Evolutionary conservation across 2,888 invertebrate species (phyloP), one percentile per base, ranked within the genome.

Genomic region (Sinodicranocentrus sp.): DNA sequence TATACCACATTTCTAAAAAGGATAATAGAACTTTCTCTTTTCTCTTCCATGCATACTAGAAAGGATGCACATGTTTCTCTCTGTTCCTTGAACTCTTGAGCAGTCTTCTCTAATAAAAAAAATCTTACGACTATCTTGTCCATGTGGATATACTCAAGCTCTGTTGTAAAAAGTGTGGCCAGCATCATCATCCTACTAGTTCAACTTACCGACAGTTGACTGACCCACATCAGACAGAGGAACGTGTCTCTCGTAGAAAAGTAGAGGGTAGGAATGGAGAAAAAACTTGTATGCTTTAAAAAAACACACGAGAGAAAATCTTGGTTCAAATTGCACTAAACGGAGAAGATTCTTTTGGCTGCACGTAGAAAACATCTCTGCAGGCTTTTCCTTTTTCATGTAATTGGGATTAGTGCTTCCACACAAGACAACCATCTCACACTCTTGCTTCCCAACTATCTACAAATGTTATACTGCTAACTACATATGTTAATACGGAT

Each of bases 321-420:
- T 33, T 33, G 33, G 33, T 6, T n/a, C n/a, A 33, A 10, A 33
- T 33, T 33, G 33, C 5, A 33, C 5, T 33, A 10, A 33, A 33
- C 3, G 33, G 10, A 10, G 33, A 10, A 33, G 10, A 33, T 6
- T 33, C 33, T 10, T 33, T 33, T 10, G 33, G 5, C 33, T 33
- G 10, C 33, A 33, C 10, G n/a, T n/a, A n/a, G n/a, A n/a, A n/a
- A n/a, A n/a, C n/a, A 3, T 33, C 33, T 33, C 52, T 52, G 59
- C 39, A 63, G 33, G 39, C 39, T 52, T 76, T 33, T 54, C 76
- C 76, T 15, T 26, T 76, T 57, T 76, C 76, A 57, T 65, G 67
- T 76, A 76, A 76, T 76, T 76, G 76, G 76, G 76, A 54, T 76
- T 67, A 67, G 67, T 63, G 67, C 57, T 67, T 75, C 76, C 54